Evolutionary conservation across 2,113 vertebrate species (phyloP).

Genomic region (Mustela lutreola): DNA sequence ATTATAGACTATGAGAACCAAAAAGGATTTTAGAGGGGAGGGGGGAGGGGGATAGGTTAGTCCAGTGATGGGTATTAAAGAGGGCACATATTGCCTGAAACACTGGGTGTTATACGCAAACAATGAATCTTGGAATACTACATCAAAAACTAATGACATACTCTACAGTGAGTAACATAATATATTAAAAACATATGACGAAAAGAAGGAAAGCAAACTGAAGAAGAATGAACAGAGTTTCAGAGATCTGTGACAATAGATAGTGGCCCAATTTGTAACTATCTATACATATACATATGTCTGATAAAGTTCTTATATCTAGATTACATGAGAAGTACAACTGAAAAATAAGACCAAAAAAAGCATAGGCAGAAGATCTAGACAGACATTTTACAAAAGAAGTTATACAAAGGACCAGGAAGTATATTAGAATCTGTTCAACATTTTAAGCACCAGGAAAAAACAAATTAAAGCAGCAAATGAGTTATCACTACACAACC

Average conservation of each 20-base stretch:
- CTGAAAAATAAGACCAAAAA: neutral
- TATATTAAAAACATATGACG: neutral
- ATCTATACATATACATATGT: neutral
- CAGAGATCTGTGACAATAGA: neutral
- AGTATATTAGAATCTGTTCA: neutral
- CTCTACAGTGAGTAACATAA: too few species aligned
- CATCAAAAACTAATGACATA: too few species aligned
- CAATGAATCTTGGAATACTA: too few species aligned
- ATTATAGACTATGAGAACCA: too few species aligned
- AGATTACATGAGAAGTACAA: neutral
- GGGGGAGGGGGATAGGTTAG: too few species aligned
- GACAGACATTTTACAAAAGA: neutral
- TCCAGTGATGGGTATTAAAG: too few species aligned
- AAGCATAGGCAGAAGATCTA: neutral
- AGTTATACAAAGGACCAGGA: neutral
- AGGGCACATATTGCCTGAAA: too few species aligned
- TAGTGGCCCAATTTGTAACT: neutral
- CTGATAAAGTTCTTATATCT: neutral
- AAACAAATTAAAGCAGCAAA: neutral
- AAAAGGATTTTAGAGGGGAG: too few species aligned
- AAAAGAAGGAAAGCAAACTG: constrained; percentile 1
- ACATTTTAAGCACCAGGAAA: neutral
- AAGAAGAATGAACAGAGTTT: neutral
- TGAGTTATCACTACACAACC: neutral
- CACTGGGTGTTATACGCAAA: too few species aligned